Conservation (phyloP, 2,113 vertebrate species). For the Aix galericulata region DNA sequence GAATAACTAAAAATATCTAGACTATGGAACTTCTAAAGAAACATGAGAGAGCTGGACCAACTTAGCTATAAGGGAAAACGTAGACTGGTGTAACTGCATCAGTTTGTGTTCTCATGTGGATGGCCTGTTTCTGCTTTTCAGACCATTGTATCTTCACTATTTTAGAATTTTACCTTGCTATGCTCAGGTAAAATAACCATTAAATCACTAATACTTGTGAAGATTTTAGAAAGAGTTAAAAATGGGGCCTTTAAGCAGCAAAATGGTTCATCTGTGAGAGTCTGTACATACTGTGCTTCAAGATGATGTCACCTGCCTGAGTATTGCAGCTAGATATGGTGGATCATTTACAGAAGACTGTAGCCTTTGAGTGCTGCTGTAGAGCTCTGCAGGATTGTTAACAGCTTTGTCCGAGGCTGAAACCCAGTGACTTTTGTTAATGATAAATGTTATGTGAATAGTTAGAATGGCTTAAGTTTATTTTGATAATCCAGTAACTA, state of each 20-base stretch:
- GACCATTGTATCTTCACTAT: background rate
- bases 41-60: background rate
- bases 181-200: background rate
- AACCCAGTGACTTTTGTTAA: background rate
- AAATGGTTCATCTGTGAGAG: background rate
- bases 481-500: background rate
- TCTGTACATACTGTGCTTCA: background rate
- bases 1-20: background rate
- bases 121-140: background rate
- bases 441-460: background rate
- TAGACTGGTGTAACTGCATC: background rate
- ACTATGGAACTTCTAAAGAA: background rate
- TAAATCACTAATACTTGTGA: background rate
- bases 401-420: background rate
- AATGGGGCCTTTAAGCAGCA: background rate
- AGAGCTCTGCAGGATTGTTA: background rate
- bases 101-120: background rate
- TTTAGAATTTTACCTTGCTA: background rate
- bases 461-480: background rate
- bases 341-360: background rate
- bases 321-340: background rate
- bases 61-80: background rate
- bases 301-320: background rate
- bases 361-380: background rate
- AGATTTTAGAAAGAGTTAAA: background rate